A percentile compares a stretch with the other conserved stretches of the same genome.
Conservation (phyloP, 2,113 vertebrate genomes). For the human region GRCh38 chr12:126839501-126840000, state of each 20-base stretch:
- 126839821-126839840: too few relatives aligned
- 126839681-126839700: not conserved
- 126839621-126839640: too few relatives aligned
- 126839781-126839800: not conserved
- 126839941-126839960: fast-evolving
- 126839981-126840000: too few relatives aligned
- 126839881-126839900: not conserved
- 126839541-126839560: not conserved
- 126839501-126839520: not conserved
- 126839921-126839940: not conserved
- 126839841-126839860: not conserved
- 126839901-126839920: fast-evolving
- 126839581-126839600: not conserved
- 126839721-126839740: fast-evolving
- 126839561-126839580: not conserved
- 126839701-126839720: not conserved
- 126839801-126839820: not conserved
- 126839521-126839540: not conserved
- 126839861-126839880: too few relatives aligned
- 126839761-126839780: not conserved
- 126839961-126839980: not conserved
- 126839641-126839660: not conserved
- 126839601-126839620: not conserved
- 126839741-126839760: too few relatives aligned
- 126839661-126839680: fast-evolving